Evolutionary conservation across 2,888 invertebrate species (phyloP), one percentile per base, ranked within the genome.

Genomic region (Drosophila fungiperda): DNA sequence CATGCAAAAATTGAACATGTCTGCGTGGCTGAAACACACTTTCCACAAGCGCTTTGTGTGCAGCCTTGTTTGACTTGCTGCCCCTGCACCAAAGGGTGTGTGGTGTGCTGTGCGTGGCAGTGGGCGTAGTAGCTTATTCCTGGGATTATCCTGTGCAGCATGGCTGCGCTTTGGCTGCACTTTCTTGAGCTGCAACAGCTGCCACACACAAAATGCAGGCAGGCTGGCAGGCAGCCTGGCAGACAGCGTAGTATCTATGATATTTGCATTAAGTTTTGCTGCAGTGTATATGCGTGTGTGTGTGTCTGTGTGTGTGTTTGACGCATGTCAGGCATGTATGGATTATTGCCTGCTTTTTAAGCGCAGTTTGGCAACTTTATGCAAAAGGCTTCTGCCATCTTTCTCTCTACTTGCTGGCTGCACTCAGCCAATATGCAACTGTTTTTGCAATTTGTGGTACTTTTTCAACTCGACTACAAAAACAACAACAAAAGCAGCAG

Each of bases 131-230:
- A 49, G 90, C 80, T 86, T 83, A 90, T 90, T 83, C 80, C 40
- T 60, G 49, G 87, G 89, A 88, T 87, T 86, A 87, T 86, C 71
- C 89, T 78, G 80, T 74, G 87, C 90, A 78, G 87, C 87, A 73
- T 90, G 87, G 72, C 76, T 87, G 89, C 82, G 68, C 88, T 87
- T 87, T 83, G 80, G 80, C 83, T 86, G 80, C 82, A 83, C 75
- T 78, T 85, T 77, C 81, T 74, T 87, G 72, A 59, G 23, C n/a
- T 11, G 52, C 42, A 5, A 48, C 38, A 53, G 49, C 59, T 23
- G 57, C 70, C 49, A 38, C 69, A 20, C 57, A 35, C 48, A 38
- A 52, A 53, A 73, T 73, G 64, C 71, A 58, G 58, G 33, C 54
- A 23, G 26, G 38, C 58, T 36, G 49, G 58, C 23, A 23, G 49